phyloP scores from a whole-genome alignment of 2,113 vertebrate genomes.

The Oreocharis arfaki region DNA sequence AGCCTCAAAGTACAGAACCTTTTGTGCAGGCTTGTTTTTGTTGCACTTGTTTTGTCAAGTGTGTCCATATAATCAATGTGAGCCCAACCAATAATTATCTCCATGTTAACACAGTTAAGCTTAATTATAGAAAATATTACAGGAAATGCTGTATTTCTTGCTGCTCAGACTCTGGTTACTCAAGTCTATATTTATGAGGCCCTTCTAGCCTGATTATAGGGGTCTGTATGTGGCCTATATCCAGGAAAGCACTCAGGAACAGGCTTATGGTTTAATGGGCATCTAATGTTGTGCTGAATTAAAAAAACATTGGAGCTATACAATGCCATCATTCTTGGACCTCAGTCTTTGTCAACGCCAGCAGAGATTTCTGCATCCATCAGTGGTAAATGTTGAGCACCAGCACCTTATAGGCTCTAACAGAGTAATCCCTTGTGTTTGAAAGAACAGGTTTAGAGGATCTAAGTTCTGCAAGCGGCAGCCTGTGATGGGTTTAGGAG shows the following conservation, averaged over 20 bases:
- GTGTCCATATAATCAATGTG: neutral
- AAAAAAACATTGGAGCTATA: neutral
- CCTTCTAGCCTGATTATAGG: neutral
- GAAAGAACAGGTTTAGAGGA: neutral
- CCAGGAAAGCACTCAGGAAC: slow-evolving; percentile 9
- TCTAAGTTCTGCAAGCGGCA: neutral
- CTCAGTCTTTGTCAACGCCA: neutral
- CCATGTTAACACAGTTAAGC: neutral
- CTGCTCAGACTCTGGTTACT: neutral
- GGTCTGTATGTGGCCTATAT: neutral
- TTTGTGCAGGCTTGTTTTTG: neutral
- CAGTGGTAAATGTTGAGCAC: neutral
- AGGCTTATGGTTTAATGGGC: neutral
- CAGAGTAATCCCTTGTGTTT: neutral
- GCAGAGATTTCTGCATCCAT: neutral
- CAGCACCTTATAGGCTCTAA: neutral
- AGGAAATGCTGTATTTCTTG: neutral
- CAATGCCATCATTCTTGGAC: neutral
- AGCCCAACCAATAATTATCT: neutral
- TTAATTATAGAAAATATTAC: neutral
- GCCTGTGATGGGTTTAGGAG: neutral
- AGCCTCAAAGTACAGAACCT: neutral
- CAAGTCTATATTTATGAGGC: neutral
- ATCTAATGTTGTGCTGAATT: neutral
- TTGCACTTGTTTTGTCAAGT: neutral